These are phyloP conservation scores for Drosophila seguyi DNA, from an alignment of 1,140 invertebrate species.

Conservation along the genomic window DNA sequence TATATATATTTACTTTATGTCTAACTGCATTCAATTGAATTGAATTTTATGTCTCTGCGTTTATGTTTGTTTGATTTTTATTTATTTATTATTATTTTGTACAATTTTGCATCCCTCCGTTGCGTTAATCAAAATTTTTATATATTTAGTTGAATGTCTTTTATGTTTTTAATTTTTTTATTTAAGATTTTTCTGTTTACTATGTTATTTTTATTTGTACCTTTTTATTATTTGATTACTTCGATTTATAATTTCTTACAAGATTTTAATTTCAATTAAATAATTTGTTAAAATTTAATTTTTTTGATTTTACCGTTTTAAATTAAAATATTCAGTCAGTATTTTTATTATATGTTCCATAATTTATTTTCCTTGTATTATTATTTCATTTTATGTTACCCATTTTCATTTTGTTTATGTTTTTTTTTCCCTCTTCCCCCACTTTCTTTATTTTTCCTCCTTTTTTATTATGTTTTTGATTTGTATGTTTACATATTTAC, in stretches of 20 bases:
- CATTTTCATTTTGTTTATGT: slow-evolving; percentile 50
- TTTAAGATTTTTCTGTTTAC: slow-evolving; percentile 12
- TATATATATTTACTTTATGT: slow-evolving; percentile 46
- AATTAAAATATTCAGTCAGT: neutral
- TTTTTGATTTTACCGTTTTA: neutral
- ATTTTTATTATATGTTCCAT: neutral
- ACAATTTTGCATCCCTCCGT: slow-evolving; percentile 31
- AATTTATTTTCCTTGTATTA: slow-evolving; percentile 3
- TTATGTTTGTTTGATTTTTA: slow-evolving; percentile 47
- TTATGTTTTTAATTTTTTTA: slow-evolving; percentile 17
- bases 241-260: slow-evolving; percentile 1
- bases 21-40: slow-evolving; percentile 55
- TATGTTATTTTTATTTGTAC: neutral
- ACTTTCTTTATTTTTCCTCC: slow-evolving; percentile 33
- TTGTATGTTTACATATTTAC: slow-evolving; percentile 81
- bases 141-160: slow-evolving; percentile 26
- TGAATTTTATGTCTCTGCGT: slow-evolving; percentile 50
- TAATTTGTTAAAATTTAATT: neutral
- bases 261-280: neutral
- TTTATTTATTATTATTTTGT: slow-evolving; percentile 26
- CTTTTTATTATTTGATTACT: slow-evolving; percentile 2
- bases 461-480: slow-evolving; percentile 62
- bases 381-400: slow-evolving; percentile 28
- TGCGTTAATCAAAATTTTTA: slow-evolving; percentile 5
- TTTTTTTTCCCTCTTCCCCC: slow-evolving; percentile 27